Evolutionary conservation across 2,113 vertebrate genomes (phyloP).

Genomic region (Gobio gobio): DNA sequence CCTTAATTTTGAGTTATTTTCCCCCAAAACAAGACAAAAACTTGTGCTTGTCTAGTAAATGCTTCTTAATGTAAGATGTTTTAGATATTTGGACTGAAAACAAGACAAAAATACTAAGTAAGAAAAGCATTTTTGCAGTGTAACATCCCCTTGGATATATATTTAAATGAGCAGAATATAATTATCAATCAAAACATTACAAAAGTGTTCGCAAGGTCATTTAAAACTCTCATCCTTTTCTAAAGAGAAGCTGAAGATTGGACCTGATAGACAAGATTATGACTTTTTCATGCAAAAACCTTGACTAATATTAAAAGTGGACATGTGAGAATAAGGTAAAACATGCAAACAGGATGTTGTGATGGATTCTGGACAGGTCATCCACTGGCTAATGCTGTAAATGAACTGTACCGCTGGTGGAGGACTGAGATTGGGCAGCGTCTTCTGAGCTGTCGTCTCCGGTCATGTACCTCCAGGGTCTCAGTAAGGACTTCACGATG

Average conservation of each 20-base stretch:
- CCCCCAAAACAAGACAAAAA: too few relatives aligned
- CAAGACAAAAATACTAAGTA: too few relatives aligned
- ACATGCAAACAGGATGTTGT: too few relatives aligned
- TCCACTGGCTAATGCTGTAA: background rate
- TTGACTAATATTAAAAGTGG: background rate
- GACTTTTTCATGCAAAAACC: background rate
- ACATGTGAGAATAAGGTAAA: background rate
- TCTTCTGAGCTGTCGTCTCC: constrained; percentile 51
- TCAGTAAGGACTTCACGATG: constrained; percentile 76
- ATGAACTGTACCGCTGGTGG: constrained; percentile 2
- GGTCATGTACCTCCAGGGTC: constrained; percentile 75
- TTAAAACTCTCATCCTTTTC: background rate
- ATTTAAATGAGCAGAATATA: background rate
- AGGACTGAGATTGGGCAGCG: background rate
- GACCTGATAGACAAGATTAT: background rate
- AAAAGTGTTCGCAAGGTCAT: background rate
- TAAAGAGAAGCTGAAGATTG: background rate
- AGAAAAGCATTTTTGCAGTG: too few relatives aligned
- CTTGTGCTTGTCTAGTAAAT: too few relatives aligned
- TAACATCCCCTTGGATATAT: background rate
- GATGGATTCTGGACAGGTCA: background rate
- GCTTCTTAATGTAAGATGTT: too few relatives aligned
- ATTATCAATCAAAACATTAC: background rate
- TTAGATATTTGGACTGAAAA: too few relatives aligned
- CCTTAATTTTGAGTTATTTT: too few relatives aligned